phyloP scores from a whole-genome alignment of 2,888 invertebrate genomes.

The Drosophila lacicola region DNA sequence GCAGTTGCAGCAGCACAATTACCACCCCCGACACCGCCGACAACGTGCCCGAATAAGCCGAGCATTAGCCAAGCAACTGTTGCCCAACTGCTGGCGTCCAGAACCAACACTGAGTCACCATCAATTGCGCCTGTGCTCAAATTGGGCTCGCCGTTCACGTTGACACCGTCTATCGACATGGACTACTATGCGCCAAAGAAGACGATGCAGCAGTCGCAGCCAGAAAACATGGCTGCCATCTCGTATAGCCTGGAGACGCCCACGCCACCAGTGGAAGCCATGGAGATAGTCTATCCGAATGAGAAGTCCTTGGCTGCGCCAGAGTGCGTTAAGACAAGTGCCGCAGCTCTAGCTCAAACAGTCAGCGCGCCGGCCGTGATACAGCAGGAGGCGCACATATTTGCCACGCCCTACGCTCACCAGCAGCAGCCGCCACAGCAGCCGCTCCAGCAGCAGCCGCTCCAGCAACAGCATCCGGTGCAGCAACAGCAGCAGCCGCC shows the following conservation, averaged over 20 bases:
- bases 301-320: slow-evolving; percentile 12
- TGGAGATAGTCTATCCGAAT: slow-evolving; percentile 55
- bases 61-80: slow-evolving; percentile 2
- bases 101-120: not conserved
- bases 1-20: not conserved
- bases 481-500: not conserved
- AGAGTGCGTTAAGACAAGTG: not conserved
- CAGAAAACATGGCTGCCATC: slow-evolving; percentile 28
- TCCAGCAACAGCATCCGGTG: not conserved
- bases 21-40: not conserved
- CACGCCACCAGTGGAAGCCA: slow-evolving; percentile 39
- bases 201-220: slow-evolving; percentile 4
- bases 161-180: slow-evolving; percentile 17
- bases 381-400: slow-evolving; percentile 12
- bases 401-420: slow-evolving; percentile 12
- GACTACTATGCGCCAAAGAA: slow-evolving; percentile 26
- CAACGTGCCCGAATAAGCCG: slow-evolving; percentile 14
- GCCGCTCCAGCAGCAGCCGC: not conserved
- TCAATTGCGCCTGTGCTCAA: slow-evolving; percentile 18
- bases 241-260: slow-evolving; percentile 57
- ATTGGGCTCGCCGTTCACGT: slow-evolving; percentile 40
- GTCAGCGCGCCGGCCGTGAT: slow-evolving; percentile 2
- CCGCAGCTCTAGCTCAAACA: not conserved
- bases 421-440: not conserved
- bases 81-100: not conserved